These are phyloP conservation scores for Mugil cephalus DNA, from an alignment of 2,113 vertebrate species.

Conservation along the genomic window DNA sequence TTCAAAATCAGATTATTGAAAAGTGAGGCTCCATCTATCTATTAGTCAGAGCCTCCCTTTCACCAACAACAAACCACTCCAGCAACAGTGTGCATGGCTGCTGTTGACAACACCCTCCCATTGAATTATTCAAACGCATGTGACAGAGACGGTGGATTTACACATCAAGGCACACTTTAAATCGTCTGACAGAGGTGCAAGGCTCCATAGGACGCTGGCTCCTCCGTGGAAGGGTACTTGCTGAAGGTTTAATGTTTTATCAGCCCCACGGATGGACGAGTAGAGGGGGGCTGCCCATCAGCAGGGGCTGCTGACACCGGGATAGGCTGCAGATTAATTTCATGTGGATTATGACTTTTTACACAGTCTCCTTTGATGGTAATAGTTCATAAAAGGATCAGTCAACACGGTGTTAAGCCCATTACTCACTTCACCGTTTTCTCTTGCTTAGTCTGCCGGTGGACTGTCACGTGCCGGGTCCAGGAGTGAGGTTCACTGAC, in stretches of 20 bases:
- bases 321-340: constrained; percentile 53
- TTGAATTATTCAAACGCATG: constrained; percentile 64
- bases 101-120: constrained; percentile 42
- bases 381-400: constrained; percentile 64
- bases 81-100: constrained; percentile 21
- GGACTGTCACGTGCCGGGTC: constrained; percentile 41
- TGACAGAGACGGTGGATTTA: constrained; percentile 54
- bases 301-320: constrained; percentile 35
- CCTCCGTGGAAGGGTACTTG: constrained; percentile 2
- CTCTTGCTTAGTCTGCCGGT: constrained; percentile 38
- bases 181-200: constrained; percentile 29
- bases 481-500: constrained; percentile 36
- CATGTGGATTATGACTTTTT: constrained; percentile 65
- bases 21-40: not conserved
- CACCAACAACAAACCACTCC: constrained; percentile 35
- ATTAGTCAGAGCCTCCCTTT: constrained; percentile 31
- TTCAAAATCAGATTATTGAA: too few relatives aligned
- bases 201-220: constrained; percentile 18
- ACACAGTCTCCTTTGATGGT: constrained; percentile 58
- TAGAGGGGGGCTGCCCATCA: constrained; percentile 17
- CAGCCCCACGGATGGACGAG: constrained; percentile 32
- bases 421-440: constrained; percentile 53
- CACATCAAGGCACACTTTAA: constrained; percentile 63
- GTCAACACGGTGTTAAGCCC: constrained; percentile 56
- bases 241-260: constrained; percentile 40